Conservation (phyloP, 1,140 invertebrate genomes). For the Bradysia coprophila region DNA sequence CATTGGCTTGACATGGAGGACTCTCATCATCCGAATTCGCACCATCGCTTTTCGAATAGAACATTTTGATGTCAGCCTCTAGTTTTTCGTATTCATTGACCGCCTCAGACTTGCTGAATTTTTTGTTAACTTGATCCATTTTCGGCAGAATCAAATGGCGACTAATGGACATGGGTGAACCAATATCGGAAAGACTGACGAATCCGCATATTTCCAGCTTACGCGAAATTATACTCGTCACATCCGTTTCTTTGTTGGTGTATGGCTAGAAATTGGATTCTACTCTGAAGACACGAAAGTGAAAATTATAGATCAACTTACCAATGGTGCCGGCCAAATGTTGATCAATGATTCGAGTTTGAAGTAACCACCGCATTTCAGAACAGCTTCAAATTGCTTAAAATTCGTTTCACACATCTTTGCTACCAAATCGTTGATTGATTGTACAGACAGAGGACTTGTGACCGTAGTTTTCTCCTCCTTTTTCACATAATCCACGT, state of each 20-base stretch:
- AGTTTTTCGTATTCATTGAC: conserved; percentile 33
- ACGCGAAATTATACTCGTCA: conserved; percentile 37
- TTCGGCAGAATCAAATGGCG: conserved; percentile 74
- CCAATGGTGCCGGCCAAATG: conserved; percentile 56
- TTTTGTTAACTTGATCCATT: conserved; percentile 12
- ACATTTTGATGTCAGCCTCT: conserved; percentile 24
- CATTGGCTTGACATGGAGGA: conserved; percentile 4
- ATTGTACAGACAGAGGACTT: too few species aligned
- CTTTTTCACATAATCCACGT: conserved; percentile 31
- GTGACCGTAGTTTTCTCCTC: conserved; percentile 18
- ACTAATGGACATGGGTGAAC: conserved; percentile 85
- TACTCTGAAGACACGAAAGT: not conserved
- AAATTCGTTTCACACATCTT: conserved; percentile 62
- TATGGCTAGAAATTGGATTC: conserved; percentile 32
- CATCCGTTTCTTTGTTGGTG: conserved; percentile 31
- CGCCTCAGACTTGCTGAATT: conserved; percentile 27
- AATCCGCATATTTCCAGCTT: conserved; percentile 65
- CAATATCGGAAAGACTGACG: conserved; percentile 61
- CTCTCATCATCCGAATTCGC: conserved; percentile 32
- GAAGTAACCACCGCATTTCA: conserved; percentile 57
- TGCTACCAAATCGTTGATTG: conserved; percentile 44
- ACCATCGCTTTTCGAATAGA: conserved; percentile 37
- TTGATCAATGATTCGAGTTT: conserved; percentile 40
- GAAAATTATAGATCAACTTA: conserved; percentile 16
- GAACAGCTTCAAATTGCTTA: conserved; percentile 48